phyloP scores from a whole-genome alignment of 1,140 invertebrate genomes.

The Phymastichus coffea region DNA sequence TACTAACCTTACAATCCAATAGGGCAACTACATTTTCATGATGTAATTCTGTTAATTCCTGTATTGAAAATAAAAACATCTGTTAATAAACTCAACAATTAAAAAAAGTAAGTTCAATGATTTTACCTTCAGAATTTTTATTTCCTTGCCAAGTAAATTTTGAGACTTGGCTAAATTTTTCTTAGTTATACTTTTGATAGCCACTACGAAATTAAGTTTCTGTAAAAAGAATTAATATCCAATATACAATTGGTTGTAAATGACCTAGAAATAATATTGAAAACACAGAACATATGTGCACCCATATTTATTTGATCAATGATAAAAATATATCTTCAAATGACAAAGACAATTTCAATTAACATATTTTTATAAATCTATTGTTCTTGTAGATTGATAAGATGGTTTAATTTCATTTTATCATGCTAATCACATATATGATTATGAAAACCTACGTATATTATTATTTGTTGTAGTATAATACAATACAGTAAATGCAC shows the following conservation, averaged over 20 bases:
- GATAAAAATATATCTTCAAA: no score
- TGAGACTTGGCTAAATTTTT: conserved; percentile 96
- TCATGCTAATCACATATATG: no score
- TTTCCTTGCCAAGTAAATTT: conserved; percentile 96
- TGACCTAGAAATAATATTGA: neutral
- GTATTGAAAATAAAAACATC: conserved; percentile 16
- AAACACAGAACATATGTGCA: no score
- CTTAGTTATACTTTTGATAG: conserved; percentile 97
- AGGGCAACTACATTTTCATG: conserved; percentile 98
- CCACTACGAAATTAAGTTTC: conserved; percentile 84
- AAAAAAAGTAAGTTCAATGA: neutral
- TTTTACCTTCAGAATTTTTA: conserved; percentile 92
- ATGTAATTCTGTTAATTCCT: conserved; percentile 93
- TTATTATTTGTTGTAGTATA: no score
- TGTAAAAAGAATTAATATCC: conserved; percentile 62
- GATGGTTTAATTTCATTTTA: no score
- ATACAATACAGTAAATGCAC: no score
- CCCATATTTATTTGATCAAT: no score
- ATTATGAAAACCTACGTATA: no score
- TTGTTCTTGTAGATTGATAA: no score
- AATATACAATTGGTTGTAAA: neutral
- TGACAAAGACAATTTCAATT: no score
- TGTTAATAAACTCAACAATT: neutral
- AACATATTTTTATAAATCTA: no score
- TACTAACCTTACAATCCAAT: conserved; percentile 83